Conservation (phyloP, 2,888 invertebrate species). For the Apamea sordens region DNA sequence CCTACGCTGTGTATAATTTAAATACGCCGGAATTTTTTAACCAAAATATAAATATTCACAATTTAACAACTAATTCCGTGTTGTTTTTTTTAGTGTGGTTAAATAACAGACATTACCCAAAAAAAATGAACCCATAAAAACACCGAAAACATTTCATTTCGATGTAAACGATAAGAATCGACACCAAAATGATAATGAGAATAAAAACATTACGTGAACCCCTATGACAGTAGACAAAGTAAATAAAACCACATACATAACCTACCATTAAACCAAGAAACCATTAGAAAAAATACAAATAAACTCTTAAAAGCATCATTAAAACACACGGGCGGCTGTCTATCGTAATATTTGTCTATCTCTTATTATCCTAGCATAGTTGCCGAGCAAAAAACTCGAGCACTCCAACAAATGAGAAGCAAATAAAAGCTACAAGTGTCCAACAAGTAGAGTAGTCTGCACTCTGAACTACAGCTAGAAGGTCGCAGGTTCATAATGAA, state of each 20-base stretch:
- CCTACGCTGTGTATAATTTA: no score
- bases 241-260: not conserved
- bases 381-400: conserved; percentile 41
- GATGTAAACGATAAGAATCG: not conserved
- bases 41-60: not conserved
- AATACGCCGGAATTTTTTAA: not conserved
- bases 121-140: not conserved
- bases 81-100: not conserved
- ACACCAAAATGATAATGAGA: not conserved
- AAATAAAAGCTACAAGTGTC: conserved; percentile 67
- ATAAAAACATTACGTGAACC: not conserved
- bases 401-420: conserved; percentile 64
- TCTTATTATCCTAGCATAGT: conserved; percentile 20
- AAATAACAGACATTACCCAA: not conserved
- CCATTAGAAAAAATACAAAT: not conserved
- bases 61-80: not conserved
- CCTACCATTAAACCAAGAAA: not conserved
- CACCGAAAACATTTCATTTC: not conserved
- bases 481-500: conserved; percentile 46
- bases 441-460: conserved; percentile 36
- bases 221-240: not conserved
- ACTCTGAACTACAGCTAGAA: conserved; percentile 33
- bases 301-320: conserved; percentile 24
- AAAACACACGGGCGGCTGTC: conserved; percentile 28
- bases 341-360: conserved; percentile 34